Percentiles rank a stretch among this genome's conserved stretches.
Evolutionary conservation across 1,140 invertebrate species (phyloP).

Genomic region (Lutraria rhynchaena): DNA sequence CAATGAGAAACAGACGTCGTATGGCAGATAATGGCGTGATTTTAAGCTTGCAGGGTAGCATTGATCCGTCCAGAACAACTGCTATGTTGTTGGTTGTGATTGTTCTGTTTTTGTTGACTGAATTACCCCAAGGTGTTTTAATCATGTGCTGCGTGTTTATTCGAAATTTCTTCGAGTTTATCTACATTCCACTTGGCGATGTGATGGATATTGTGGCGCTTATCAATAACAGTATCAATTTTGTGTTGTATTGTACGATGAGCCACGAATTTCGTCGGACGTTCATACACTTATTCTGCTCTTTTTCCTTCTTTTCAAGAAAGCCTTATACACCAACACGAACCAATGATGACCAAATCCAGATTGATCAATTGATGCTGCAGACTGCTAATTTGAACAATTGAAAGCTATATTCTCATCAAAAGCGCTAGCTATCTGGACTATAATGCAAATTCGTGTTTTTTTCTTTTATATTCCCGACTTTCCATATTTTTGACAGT

Average conservation of each 20-base stretch:
- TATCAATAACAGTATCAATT: constrained; percentile 95
- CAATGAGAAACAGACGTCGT: constrained; percentile 67
- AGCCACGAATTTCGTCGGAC: constrained; percentile 94
- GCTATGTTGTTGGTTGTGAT: constrained; percentile 94
- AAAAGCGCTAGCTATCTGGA: too few species aligned
- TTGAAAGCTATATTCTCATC: too few species aligned
- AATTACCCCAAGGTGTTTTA: constrained; percentile 87
- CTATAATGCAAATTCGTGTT: too few species aligned
- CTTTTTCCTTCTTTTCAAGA: background rate
- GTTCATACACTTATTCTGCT: constrained; percentile 88
- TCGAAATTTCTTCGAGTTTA: constrained; percentile 72
- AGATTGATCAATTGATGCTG: too few species aligned
- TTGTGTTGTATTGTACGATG: constrained; percentile 96
- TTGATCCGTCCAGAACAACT: constrained; percentile 92
- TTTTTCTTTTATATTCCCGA: too few species aligned
- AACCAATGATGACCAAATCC: too few species aligned
- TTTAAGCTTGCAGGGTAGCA: constrained; percentile 25
- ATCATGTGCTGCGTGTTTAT: constrained; percentile 78
- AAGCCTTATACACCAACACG: too few species aligned
- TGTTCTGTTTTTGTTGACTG: constrained; percentile 92
- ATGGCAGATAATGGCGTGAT: constrained; percentile 65
- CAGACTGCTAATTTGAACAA: too few species aligned
- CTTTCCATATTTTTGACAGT: too few species aligned
- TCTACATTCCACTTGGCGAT: constrained; percentile 87
- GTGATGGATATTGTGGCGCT: constrained; percentile 95